Base-by-base conservation (phyloP, 1,140 invertebrate species). In the Leptinotarsa texana region DNA sequence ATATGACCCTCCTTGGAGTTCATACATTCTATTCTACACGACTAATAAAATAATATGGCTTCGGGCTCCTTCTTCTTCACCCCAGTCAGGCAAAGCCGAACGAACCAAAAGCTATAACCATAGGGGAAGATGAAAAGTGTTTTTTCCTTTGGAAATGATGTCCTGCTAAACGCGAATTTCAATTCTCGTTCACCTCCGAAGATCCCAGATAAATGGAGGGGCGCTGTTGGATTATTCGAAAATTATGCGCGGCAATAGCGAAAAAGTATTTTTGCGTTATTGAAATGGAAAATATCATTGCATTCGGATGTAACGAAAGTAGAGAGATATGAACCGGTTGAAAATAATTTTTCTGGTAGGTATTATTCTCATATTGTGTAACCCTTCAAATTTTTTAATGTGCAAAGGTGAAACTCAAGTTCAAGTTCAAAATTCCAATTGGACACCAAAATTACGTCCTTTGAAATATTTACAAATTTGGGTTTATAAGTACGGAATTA, bases 1-100 rank as follows among this genome's bases (percentile, higher is more conserved):
- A 65, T 65, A 65, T 65, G 63, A 65, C 63, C 63, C 63, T 65
- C 63, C 63, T 65, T 27, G 63, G 63, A 65, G 63, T 65, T 65
- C 63, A 65, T 65, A 65, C 63, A 65, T 65, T 65, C 51, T 57
- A 57, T 65, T 65, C 63, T 65, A 65, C 63, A 24, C 18, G 63
- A 65, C 63, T 65, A 65, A 65, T 65, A 65, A 65, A 65, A 65
- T 65, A 65, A 65, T 65, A 65, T 22, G 63, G 63, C 63, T 24
- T 65, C 63, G 24, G 63, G 63, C 63, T 65, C 24, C 63, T 27
- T 65, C 24, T 27, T 21, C 63, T 65, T 65, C 24, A 21, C 63
- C 63, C 24, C 11, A 22, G 24, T 65, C 17, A 13, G 51, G 51
- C n/a, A 57, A 57, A 57, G 51, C 51, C 63, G 63, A 22, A 27